These are phyloP conservation scores for Brienomyrus brachyistius DNA, from an alignment of 2,113 vertebrate species.

Conservation along the genomic window DNA sequence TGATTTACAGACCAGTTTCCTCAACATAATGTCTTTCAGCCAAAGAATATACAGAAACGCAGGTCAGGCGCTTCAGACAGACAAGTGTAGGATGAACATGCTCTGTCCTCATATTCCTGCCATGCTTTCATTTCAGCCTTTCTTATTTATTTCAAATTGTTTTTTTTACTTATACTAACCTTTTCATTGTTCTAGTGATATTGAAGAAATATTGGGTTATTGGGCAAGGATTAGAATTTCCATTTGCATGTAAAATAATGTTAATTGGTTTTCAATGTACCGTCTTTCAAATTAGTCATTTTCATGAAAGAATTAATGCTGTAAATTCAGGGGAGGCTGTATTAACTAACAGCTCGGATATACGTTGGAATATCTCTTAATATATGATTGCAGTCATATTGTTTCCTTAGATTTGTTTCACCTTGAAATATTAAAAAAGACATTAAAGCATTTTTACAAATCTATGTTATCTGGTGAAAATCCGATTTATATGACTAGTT, in stretches of 20 bases:
- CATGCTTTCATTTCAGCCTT: not conserved
- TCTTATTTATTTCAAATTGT: not conserved
- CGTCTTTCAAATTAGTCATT: no score
- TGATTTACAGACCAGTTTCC: not conserved
- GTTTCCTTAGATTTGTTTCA: not conserved
- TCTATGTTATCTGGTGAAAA: not conserved
- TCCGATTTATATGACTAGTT: not conserved
- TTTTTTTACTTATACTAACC: not conserved
- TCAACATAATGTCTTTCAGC: not conserved
- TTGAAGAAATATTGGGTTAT: not conserved
- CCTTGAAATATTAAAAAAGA: not conserved
- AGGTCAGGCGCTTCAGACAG: not conserved
- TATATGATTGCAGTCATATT: not conserved
- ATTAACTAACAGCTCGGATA: not conserved
- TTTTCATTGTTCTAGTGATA: not conserved
- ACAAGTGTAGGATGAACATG: not conserved
- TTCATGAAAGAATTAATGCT: not conserved
- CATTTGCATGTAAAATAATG: not conserved
- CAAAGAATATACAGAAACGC: not conserved
- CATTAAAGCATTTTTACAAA: not conserved
- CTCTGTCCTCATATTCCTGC: not conserved
- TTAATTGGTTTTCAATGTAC: no score
- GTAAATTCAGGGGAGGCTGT: no score
- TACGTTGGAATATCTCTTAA: not conserved
- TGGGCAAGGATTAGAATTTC: not conserved